Evolutionary conservation across 2,113 vertebrate species (phyloP), one percentile per base, ranked within the genome.

Genomic region (Sphaerodactylus townsendi): DNA sequence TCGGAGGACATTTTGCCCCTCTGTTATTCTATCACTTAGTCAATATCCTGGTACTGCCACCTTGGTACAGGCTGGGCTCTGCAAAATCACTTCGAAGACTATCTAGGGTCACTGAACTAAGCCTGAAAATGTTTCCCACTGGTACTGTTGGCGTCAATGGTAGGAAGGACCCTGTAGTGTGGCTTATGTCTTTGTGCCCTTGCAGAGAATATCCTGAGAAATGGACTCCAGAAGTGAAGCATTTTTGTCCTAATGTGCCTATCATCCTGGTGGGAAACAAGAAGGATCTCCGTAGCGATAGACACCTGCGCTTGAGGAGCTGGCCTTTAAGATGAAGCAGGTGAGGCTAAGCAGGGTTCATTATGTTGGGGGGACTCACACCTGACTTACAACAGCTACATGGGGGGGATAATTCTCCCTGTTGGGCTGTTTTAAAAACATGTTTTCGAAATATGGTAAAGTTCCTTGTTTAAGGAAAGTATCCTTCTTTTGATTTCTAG

Each of bases 301-400:
- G 99, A 56, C 98, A 98, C 82, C 99, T 98, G 3, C 96, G 98
- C 79, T 94, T n/a, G n/a, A 97, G 81, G 98, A 99, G 94, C 96
- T 99, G 87, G 97, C 97, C n/a, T n/a, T n/a, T 41, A 99, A 99
- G 94, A 99, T 99, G 98, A 99, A 99, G 91, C 98, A 99, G 97
- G 98, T 98, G 37, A 48, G 91, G 64, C 33, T n/a, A 59, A n/a
- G 15, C 5, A 2, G 21, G 4, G 7, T 30, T n/a, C 14, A 21
- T 48, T 19, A 14, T 39, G n/a, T 3, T 5, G 4, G 33, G 41
- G 30, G n/a, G n/a, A n/a, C 11, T 8, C 9, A n/a, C n/a, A n/a
- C n/a, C n/a, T n/a, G n/a, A n/a, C n/a, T n/a, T n/a, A n/a, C n/a
- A n/a, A n/a, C n/a, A n/a, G n/a, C n/a, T n/a, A n/a, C n/a, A n/a